Base-by-base conservation (phyloP, 2,797 vertebrate genomes). In the Peromyscus eremicus region DNA sequence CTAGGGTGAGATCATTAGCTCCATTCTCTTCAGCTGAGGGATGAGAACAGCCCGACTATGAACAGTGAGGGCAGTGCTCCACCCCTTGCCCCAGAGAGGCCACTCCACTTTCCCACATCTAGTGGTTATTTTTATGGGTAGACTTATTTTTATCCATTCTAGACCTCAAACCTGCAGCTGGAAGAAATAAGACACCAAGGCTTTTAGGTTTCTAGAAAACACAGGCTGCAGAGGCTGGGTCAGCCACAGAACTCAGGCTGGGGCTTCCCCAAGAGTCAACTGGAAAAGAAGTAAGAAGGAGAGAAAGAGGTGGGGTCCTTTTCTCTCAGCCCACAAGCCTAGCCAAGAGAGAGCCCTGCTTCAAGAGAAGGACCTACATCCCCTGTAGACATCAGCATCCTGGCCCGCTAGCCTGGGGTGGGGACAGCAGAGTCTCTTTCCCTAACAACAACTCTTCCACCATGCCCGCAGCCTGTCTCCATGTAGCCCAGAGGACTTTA, bases 141-240 rank as follows among this genome's bases (percentile, higher is more conserved):
- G 93, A 81, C 92, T 97, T 98, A 97, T 96, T 97, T 97, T 96
- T 97, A 96, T 40, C 57, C 23, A 0, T 77, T 93, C 66, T 81
- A 91, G 40, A 94, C 60, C 29, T 96, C 94, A 68, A 94, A 81
- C 8, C 77, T 76, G 12, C 80, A 77, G 46, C 23, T 86, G 37
- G 73, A 96, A 91, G 91, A 92, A 96, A 89, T n/a, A 60, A 84
- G 82, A 76, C 79, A 92, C 60, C 4, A 6, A 34, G 80, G 23
- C 5, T 64, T 62, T 81, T 37, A 66, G 81, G 87, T 52, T 83
- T 92, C 77, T 89, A 91, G 57, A 94, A 93, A 94, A 84, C 37
- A 55, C 21, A 66, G 75, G 46, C 60, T 85, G 49, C 12, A 0
- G 43, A 8, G 57, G 73, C 29, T 14, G 34, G 55, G 34, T 55